phyloP scores from a whole-genome alignment of 2,888 invertebrate species.

The Phortica okadai region DNA sequence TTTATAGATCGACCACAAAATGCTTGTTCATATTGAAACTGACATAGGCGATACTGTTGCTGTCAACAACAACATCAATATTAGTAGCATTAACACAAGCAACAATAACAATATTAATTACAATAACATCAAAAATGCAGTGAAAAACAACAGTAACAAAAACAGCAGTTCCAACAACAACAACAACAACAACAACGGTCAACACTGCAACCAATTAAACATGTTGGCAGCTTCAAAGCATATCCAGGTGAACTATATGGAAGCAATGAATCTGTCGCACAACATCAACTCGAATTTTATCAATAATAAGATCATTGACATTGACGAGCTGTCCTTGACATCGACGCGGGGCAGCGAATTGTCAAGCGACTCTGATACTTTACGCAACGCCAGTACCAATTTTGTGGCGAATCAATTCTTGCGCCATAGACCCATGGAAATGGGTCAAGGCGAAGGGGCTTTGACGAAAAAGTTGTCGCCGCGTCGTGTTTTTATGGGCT shows the following conservation, averaged over 20 bases:
- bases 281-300: constrained; percentile 27
- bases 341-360: constrained; percentile 47
- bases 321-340: constrained; percentile 54
- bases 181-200: constrained; percentile 34
- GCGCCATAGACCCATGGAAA: constrained; percentile 17
- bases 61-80: constrained; percentile 39
- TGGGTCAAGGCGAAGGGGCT: constrained; percentile 38
- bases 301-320: constrained; percentile 42
- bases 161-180: constrained; percentile 18
- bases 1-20: constrained; percentile 57
- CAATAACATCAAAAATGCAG: constrained; percentile 36
- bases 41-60: constrained; percentile 65
- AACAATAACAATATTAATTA: not conserved
- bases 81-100: not conserved
- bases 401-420: constrained; percentile 42
- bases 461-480: constrained; percentile 42
- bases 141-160: constrained; percentile 19
- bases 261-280: not conserved
- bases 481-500: constrained; percentile 53
- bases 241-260: not conserved
- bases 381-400: constrained; percentile 46
- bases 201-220: not conserved
- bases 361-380: constrained; percentile 56
- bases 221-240: not conserved
- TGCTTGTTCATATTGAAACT: constrained; percentile 63